These are phyloP conservation scores for Progne subis DNA, from an alignment of 2,113 vertebrate genomes.

Conservation along the genomic window DNA sequence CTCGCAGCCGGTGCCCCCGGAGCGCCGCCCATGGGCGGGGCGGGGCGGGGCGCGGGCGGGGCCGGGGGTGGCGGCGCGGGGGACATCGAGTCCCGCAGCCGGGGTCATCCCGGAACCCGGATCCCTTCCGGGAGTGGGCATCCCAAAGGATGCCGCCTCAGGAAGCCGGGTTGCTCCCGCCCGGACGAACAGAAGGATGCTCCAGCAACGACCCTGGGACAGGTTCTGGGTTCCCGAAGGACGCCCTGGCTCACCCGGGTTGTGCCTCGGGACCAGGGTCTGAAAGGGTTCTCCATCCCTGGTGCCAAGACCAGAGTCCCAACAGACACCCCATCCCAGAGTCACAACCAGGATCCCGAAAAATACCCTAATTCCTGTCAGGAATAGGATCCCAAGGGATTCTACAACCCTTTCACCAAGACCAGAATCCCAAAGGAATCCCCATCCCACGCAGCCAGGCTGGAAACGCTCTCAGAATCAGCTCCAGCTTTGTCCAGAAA, in stretches of 20 bases:
- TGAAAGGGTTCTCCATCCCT: neutral
- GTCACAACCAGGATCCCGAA: neutral
- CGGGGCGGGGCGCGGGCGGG: neutral
- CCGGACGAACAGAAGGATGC: neutral
- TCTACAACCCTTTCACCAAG: rapidly evolving
- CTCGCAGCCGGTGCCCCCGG: neutral
- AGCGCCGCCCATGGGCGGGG: slow-evolving; percentile 2
- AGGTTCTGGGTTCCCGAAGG: neutral
- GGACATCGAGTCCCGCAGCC: neutral
- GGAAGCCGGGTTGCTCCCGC: neutral
- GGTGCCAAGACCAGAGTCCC: neutral
- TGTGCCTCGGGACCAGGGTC: neutral
- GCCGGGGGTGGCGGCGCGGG: neutral
- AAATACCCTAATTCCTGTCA: rapidly evolving
- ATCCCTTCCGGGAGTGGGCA: neutral
- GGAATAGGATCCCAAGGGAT: neutral
- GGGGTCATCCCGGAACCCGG: neutral
- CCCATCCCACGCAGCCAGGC: neutral
- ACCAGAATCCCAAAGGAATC: neutral
- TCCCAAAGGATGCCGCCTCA: rapidly evolving
- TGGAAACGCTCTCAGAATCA: rapidly evolving
- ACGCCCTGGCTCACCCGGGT: neutral
- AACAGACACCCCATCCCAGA: neutral
- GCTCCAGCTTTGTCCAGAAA: neutral
- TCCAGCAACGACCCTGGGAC: neutral